Conservation (phyloP, 2,797 vertebrate species). For the Periophthalmus magnuspinnatus region DNA sequence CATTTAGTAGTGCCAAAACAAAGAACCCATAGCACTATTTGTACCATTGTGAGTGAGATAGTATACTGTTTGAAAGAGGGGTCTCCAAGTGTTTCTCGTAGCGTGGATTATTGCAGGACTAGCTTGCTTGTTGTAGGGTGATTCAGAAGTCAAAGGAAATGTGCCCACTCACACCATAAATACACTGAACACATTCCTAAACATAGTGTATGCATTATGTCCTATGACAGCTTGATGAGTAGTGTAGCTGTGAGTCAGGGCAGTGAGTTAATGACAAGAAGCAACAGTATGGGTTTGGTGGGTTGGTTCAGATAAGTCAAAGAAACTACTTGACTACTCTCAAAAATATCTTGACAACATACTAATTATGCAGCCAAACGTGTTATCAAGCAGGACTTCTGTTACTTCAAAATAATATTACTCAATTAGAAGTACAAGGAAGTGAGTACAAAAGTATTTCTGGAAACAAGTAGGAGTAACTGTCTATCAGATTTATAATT, state of each 20-base stretch:
- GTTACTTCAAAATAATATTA: too few species aligned
- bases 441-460: too few species aligned
- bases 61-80: neutral
- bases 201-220: constrained; percentile 14
- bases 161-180: constrained; percentile 60
- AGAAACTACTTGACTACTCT: neutral
- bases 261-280: constrained; percentile 33
- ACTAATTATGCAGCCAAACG: too few species aligned
- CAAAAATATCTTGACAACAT: too few species aligned
- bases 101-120: neutral
- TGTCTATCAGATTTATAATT: too few species aligned
- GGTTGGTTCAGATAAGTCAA: constrained; percentile 8
- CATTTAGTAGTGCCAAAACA: too few species aligned
- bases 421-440: too few species aligned
- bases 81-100: neutral
- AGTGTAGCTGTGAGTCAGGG: constrained; percentile 28
- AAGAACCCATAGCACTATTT: neutral
- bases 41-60: neutral
- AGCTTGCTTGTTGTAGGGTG: constrained; percentile 53
- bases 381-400: too few species aligned
- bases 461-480: too few species aligned
- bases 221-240: constrained; percentile 22
- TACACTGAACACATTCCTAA: constrained; percentile 33
- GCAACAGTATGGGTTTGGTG: neutral
- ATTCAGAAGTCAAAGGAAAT: constrained; percentile 70